Evolutionary conservation across 2,888 invertebrate species (phyloP).

Genomic region (Scaeva pyrastri): DNA sequence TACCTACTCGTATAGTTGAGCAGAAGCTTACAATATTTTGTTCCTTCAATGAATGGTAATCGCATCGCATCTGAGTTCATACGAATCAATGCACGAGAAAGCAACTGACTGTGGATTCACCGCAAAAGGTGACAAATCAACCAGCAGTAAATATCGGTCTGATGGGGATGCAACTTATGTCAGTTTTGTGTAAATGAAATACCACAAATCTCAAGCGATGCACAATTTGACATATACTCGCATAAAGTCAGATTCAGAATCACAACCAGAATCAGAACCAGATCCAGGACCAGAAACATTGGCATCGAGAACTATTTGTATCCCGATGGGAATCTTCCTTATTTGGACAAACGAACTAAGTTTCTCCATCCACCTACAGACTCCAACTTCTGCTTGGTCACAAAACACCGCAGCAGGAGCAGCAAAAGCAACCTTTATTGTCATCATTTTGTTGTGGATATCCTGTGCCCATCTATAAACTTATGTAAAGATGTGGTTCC

Average conservation of each 20-base stretch:
- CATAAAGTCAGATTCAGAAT: conserved; percentile 14
- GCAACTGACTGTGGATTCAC: conserved; percentile 1
- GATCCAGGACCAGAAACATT: too few relatives aligned
- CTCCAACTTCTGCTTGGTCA: conserved; percentile 24
- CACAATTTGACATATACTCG: conserved; percentile 43
- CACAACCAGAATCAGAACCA: too few relatives aligned
- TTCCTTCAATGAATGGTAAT: conserved; percentile 13
- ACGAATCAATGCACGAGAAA: conserved; percentile 48
- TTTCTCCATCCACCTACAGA: conserved; percentile 20
- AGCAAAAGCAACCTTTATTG: conserved; percentile 7
- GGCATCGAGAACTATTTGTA: too few relatives aligned
- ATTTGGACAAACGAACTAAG: too few relatives aligned
- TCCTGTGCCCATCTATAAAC: background rate
- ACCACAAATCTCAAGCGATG: conserved; percentile 54
- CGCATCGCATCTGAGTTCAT: background rate
- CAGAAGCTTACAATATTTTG: conserved; percentile 1
- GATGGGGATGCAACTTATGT: conserved; percentile 46
- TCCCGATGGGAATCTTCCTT: conserved; percentile 40
- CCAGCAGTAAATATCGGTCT: conserved; percentile 60
- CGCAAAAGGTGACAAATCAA: conserved; percentile 72
- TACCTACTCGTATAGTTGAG: too few relatives aligned
- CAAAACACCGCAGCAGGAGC: background rate
- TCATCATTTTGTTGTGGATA: conserved; percentile 36
- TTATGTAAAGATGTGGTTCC: conserved; percentile 42
- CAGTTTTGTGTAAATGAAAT: conserved; percentile 40